Evolutionary conservation across 1,140 invertebrate genomes (phyloP).

Genomic region (Centruroides vittatus): DNA sequence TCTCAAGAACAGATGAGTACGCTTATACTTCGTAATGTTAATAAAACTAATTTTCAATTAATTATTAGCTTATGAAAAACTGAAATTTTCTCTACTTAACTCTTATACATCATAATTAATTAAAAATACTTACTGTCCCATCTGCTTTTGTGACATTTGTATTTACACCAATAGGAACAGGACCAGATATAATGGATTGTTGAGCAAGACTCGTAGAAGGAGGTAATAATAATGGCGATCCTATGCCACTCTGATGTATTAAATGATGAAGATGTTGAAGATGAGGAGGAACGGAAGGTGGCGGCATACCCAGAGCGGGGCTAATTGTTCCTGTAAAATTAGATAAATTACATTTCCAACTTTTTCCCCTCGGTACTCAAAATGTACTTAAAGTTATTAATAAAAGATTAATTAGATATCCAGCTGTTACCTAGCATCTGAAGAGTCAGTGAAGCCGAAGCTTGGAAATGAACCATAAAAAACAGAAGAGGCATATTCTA

Average conservation of each 20-base stretch:
- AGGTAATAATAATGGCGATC: conserved; percentile 7
- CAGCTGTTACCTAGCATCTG: too few species aligned
- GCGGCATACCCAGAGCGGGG: conserved; percentile 17
- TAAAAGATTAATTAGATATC: too few species aligned
- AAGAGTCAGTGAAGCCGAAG: too few species aligned
- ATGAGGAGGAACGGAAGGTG: neutral
- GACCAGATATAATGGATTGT: conserved; percentile 1
- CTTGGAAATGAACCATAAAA: too few species aligned
- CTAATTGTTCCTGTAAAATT: conserved; percentile 15
- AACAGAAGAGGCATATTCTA: too few species aligned
- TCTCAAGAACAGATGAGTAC: too few species aligned
- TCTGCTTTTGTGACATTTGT: conserved; percentile 3
- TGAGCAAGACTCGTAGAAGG: neutral
- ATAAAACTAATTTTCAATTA: too few species aligned
- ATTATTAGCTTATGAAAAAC: too few species aligned
- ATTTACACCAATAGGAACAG: conserved; percentile 21
- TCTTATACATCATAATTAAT: neutral
- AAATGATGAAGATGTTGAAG: conserved; percentile 14
- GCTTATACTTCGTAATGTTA: too few species aligned
- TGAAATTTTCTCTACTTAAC: too few species aligned
- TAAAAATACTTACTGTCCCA: neutral
- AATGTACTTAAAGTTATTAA: too few species aligned
- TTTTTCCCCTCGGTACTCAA: too few species aligned
- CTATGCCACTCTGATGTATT: neutral
- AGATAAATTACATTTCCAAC: neutral